These are phyloP conservation scores for Eclectus roratus DNA, from an alignment of 2,113 vertebrate species.

Conservation along the genomic window DNA sequence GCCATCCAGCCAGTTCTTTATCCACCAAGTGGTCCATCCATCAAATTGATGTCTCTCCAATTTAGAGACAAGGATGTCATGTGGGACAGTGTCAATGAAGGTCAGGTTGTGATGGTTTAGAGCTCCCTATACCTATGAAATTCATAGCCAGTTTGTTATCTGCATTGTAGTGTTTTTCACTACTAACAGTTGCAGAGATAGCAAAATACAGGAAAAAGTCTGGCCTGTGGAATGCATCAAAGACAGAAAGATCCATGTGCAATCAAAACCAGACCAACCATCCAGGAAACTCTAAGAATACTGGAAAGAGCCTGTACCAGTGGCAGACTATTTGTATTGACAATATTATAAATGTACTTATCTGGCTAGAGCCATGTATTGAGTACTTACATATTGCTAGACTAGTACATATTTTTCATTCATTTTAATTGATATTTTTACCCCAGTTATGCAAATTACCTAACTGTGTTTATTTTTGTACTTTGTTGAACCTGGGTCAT, in stretches of 20 bases:
- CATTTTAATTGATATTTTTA: not conserved
- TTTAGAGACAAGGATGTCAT: too few relatives aligned
- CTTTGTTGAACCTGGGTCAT: not conserved
- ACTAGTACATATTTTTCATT: not conserved
- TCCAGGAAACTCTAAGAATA: not conserved
- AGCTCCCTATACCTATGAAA: not conserved
- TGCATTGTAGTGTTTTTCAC: accelerated
- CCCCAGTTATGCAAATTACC: not conserved
- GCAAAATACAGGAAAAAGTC: not conserved
- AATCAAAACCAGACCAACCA: accelerated
- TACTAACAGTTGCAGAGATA: not conserved
- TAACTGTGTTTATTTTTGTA: not conserved
- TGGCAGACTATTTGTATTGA: not conserved
- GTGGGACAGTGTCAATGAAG: not conserved
- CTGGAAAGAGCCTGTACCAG: not conserved
- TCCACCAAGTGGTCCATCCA: too few relatives aligned
- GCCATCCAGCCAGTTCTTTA: too few relatives aligned
- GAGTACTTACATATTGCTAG: not conserved
- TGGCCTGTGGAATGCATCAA: not conserved
- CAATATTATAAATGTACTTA: not conserved
- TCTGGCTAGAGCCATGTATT: too few relatives aligned
- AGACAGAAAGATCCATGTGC: not conserved
- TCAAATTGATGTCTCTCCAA: too few relatives aligned
- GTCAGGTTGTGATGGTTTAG: not conserved
- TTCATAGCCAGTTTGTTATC: not conserved